A percentile compares a stretch with the other conserved stretches of the same genome.
Conservation (phyloP, 2,797 vertebrate genomes). For the Apogon hyalosoma region DNA sequence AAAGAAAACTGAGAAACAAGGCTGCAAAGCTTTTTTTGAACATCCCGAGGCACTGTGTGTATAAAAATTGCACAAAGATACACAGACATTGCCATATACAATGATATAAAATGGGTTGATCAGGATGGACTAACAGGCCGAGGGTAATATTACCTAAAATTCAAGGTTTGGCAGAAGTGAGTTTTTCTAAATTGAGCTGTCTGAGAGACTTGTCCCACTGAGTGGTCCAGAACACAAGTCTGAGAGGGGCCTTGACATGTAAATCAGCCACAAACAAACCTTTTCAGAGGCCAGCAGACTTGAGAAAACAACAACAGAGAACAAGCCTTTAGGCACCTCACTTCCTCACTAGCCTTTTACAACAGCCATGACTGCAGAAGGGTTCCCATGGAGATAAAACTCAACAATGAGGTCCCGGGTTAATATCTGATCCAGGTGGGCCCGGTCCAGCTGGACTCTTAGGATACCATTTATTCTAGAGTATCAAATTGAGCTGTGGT, state of each 20-base stretch:
- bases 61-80: constrained; percentile 12
- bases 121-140: constrained; percentile 54
- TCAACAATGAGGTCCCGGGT: constrained; percentile 45
- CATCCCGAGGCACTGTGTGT: background rate
- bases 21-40: constrained; percentile 1
- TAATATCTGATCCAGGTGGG: constrained; percentile 57
- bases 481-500: constrained; percentile 32
- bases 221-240: constrained; percentile 50
- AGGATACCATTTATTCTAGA: constrained; percentile 40
- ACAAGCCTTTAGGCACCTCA: constrained; percentile 56
- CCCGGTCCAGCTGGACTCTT: constrained; percentile 61
- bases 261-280: constrained; percentile 69
- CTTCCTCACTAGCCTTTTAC: constrained; percentile 55
- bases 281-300: constrained; percentile 60
- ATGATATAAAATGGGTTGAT: constrained; percentile 17
- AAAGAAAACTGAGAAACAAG: background rate
- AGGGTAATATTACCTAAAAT: constrained; percentile 29
- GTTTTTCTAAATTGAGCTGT: constrained; percentile 67
- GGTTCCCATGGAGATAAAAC: constrained; percentile 70
- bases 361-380: constrained; percentile 43
- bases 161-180: constrained; percentile 37
- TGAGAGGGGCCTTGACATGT: constrained; percentile 73
- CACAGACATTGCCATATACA: background rate
- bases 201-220: constrained; percentile 43
- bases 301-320: constrained; percentile 62